Conservation (phyloP, 2,888 invertebrate genomes). For the Chloroclysta siterata region DNA sequence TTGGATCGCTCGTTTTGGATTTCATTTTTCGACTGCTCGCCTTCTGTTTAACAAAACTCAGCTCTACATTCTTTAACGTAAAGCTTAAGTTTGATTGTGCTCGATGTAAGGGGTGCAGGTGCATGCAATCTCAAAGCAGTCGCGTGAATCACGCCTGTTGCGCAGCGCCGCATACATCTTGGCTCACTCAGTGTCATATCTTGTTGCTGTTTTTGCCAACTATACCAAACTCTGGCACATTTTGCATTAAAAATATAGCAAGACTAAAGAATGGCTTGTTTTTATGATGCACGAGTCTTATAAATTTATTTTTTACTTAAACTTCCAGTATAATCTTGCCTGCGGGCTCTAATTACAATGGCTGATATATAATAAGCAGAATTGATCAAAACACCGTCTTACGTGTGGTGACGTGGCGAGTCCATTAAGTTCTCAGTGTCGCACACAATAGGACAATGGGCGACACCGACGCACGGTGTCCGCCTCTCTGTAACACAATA, state of each 20-base stretch:
- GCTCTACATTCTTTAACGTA: slow-evolving; percentile 44
- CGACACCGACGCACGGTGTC: slow-evolving; percentile 49
- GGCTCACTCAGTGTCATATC: slow-evolving; percentile 68
- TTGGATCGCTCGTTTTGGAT: slow-evolving; percentile 58
- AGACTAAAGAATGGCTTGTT: slow-evolving; percentile 21
- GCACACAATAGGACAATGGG: slow-evolving; percentile 70
- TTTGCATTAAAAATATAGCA: slow-evolving; percentile 22
- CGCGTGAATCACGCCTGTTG: slow-evolving; percentile 77
- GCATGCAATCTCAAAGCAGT: slow-evolving; percentile 61
- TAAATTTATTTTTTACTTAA: neutral
- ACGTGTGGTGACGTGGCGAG: slow-evolving; percentile 48
- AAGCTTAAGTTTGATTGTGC: slow-evolving; percentile 45
- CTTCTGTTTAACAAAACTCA: slow-evolving; percentile 41
- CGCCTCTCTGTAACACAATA: slow-evolving; percentile 64
- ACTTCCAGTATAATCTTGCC: neutral
- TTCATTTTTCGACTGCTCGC: slow-evolving; percentile 55
- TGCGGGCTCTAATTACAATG: neutral
- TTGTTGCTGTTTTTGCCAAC: slow-evolving; percentile 62
- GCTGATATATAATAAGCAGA: slow-evolving; percentile 2
- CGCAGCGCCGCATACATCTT: slow-evolving; percentile 76
- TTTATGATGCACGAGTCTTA: slow-evolving; percentile 19
- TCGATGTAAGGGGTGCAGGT: slow-evolving; percentile 62
- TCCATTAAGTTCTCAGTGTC: slow-evolving; percentile 81
- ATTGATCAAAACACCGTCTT: slow-evolving; percentile 11
- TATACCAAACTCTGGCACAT: slow-evolving; percentile 29